Evolutionary conservation across 2,797 vertebrate species (phyloP).

Genomic region (Melanotaenia parkinsoni): DNA sequence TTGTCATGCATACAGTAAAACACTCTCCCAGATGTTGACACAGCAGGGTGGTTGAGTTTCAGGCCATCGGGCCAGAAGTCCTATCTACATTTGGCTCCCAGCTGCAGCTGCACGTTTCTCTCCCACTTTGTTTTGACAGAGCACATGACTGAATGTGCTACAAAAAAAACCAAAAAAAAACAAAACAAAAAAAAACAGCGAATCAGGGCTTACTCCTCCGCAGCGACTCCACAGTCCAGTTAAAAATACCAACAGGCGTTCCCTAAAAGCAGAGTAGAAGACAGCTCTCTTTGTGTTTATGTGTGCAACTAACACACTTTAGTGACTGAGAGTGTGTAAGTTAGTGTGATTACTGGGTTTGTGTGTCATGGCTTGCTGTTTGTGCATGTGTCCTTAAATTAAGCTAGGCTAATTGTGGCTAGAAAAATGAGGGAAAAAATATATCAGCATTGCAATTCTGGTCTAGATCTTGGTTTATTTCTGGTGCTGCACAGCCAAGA

Average conservation of each 20-base stretch:
- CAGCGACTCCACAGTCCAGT: background rate
- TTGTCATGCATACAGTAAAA: slow-evolving; percentile 3
- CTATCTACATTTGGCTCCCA: slow-evolving; percentile 24
- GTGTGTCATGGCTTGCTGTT: background rate
- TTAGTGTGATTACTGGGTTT: slow-evolving; percentile 35
- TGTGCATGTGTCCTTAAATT: slow-evolving; percentile 29
- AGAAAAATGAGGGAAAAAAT: slow-evolving; percentile 27
- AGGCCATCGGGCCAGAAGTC: slow-evolving; percentile 22
- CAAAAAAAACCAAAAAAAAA: background rate
- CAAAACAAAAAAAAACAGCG: background rate
- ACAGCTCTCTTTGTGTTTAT: slow-evolving; percentile 16
- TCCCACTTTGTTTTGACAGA: slow-evolving; percentile 49
- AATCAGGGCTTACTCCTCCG: slow-evolving; percentile 1
- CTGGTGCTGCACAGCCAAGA: slow-evolving; percentile 41
- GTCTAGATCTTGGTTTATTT: slow-evolving; percentile 64
- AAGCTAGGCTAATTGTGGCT: slow-evolving; percentile 39
- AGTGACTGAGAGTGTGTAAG: slow-evolving; percentile 13
- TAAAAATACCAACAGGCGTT: slow-evolving; percentile 65
- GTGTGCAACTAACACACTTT: slow-evolving; percentile 32
- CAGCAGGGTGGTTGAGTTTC: slow-evolving; percentile 36
- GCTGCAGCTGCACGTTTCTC: slow-evolving; percentile 39
- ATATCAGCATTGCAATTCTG: slow-evolving; percentile 53
- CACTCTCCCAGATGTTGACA: slow-evolving; percentile 33
- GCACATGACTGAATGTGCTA: slow-evolving; percentile 45
- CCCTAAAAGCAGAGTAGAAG: slow-evolving; percentile 15